Conservation (phyloP, 2,797 vertebrate genomes). For the Molothrus ater region DNA sequence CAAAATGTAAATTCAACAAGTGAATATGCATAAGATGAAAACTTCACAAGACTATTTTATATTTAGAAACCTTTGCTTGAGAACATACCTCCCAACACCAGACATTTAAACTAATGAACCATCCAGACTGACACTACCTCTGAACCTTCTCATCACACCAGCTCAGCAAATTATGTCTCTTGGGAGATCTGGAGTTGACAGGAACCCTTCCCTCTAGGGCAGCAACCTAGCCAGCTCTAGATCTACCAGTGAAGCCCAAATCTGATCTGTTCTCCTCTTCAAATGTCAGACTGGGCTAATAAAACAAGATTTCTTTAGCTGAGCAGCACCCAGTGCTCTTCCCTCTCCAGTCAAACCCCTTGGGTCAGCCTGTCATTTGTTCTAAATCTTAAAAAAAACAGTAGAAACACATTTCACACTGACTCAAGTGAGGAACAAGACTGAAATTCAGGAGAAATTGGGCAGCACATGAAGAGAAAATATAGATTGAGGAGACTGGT, state of each 20-base stretch:
- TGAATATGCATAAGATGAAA: slow-evolving; percentile 68
- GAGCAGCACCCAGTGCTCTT: not conserved
- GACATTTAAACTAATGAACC: slow-evolving; percentile 39
- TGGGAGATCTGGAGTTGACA: not conserved
- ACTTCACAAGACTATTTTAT: slow-evolving; percentile 61
- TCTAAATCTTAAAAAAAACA: not conserved
- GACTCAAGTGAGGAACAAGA: not conserved
- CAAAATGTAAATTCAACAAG: slow-evolving; percentile 73
- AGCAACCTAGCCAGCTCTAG: not conserved
- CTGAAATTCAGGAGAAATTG: not conserved
- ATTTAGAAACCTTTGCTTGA: slow-evolving; percentile 57
- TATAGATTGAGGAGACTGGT: not conserved
- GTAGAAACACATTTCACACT: not conserved
- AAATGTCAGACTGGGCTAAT: not conserved
- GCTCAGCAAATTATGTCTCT: not conserved
- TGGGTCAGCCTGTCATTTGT: not conserved
- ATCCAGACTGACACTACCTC: slow-evolving; percentile 3
- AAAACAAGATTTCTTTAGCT: not conserved
- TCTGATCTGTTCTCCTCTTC: not conserved
- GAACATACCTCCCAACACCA: slow-evolving; percentile 16
- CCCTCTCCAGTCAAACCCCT: not conserved
- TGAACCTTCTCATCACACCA: slow-evolving; percentile 11
- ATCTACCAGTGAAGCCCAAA: not conserved
- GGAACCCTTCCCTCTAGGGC: not conserved
- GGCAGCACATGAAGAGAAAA: not conserved